These are phyloP conservation scores for Goniozus legneri DNA, from an alignment of 1,140 invertebrate genomes.

Conservation along the genomic window DNA sequence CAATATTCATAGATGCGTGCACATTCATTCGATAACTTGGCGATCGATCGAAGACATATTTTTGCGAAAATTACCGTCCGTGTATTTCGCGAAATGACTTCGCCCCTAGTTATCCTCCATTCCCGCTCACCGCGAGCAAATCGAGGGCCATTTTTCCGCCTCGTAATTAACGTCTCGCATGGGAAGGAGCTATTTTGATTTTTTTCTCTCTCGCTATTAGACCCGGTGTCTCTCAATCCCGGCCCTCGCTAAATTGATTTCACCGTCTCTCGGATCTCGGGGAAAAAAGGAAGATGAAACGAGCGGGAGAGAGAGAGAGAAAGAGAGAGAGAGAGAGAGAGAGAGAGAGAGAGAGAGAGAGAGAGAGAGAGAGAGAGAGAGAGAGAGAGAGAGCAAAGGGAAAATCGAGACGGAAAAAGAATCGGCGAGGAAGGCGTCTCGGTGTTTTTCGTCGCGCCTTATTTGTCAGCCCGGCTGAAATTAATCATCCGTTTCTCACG, in stretches of 20 bases:
- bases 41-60: conserved; percentile 9
- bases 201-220: background rate
- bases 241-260: background rate
- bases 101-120: too few species aligned
- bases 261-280: background rate
- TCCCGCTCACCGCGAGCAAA: too few species aligned
- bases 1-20: conserved; percentile 23
- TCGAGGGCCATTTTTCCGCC: too few species aligned
- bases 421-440: too few species aligned
- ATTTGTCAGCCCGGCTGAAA: too few species aligned
- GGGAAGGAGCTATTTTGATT: conserved; percentile 12
- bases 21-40: conserved; percentile 6
- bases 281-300: background rate
- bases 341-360: conserved; percentile 5
- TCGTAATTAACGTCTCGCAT: too few species aligned
- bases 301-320: too few species aligned
- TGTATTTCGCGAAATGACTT: too few species aligned
- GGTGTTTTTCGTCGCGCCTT: too few species aligned
- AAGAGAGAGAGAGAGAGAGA: background rate
- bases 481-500: too few species aligned
- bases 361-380: conserved; percentile 2
- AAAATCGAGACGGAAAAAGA: too few species aligned
- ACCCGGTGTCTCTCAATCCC: too few species aligned
- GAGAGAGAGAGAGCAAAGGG: background rate
- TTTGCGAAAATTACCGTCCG: conserved; percentile 13